Evolutionary conservation across 1,140 invertebrate genomes (phyloP), one percentile per base, ranked within the genome.

Genomic region (Drosophila asahinai): DNA sequence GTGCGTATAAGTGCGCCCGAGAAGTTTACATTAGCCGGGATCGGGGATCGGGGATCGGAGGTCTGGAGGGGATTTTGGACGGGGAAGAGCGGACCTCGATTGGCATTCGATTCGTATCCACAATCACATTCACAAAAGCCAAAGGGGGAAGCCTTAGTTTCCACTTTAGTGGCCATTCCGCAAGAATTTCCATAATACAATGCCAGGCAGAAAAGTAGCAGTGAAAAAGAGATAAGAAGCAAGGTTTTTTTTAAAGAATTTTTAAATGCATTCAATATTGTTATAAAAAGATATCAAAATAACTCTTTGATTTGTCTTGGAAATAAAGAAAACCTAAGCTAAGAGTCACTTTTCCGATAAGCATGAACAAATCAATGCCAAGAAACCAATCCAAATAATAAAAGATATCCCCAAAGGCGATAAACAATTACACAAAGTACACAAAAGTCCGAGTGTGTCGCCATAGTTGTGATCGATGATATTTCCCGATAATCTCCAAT

Each of bases 1-100:
- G 48, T 67, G 48, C 66, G 38, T 68, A 27, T 67, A 54, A 70
- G 67, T 70, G 30, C 48, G 48, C 19, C 63, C 40, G 67, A 70
- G 67, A 70, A 70, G 67, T 70, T 70, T 70, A 70, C 67, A 67
- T 70, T 70, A 54, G 11, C n/a, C 17, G 15, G 61, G 12, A 25
- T 51, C 58, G 27, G 58, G n/a, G 33, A 49, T 9, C 7, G 27
- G 11, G 17, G 11, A 14, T 47, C 19, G 17, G 7, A 33, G 17
- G n/a, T 36, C 11, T 11, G 33, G 42, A 30, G 9, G 14, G 14
- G 27, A 12, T 14, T 12, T 14, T 12, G 47, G 15, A 22, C 11
- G 61, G 17, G 36, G 27, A 7, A 9, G 6, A 47, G 3, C 1
- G 43, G 8, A 19, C 61, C 25, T 48, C 36, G 27, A 70, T 67